Conservation (phyloP, 2,888 invertebrate genomes). For the Chirona hameri region DNA sequence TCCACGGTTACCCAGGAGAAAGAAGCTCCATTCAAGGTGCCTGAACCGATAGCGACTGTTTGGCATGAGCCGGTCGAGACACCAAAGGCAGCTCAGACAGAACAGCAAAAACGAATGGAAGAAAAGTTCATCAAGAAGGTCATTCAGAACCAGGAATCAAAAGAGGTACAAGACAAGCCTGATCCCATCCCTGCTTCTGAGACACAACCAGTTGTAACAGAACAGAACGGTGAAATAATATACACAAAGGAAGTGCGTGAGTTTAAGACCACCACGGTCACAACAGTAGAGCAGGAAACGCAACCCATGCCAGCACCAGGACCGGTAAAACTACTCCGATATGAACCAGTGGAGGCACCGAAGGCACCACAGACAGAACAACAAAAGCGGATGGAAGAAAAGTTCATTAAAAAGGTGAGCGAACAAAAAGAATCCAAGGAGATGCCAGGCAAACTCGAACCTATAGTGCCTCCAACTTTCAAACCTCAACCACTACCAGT, state of each 20-base stretch:
- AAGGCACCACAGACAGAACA: background rate
- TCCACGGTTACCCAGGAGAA: no score
- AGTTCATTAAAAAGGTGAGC: background rate
- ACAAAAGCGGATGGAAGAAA: background rate
- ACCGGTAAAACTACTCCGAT: background rate
- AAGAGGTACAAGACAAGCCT: background rate
- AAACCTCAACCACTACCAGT: background rate
- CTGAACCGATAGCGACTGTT: background rate
- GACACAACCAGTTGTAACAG: background rate
- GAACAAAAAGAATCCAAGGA: no score
- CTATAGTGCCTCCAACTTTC: no score
- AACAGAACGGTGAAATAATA: background rate
- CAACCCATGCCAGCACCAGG: background rate
- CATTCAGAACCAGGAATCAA: background rate
- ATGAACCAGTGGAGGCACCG: background rate
- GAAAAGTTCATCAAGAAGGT: background rate
- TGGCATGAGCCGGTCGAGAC: background rate
- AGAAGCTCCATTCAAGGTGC: background rate
- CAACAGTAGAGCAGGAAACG: background rate
- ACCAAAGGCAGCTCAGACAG: background rate
- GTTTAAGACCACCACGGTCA: background rate
- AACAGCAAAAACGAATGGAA: background rate
- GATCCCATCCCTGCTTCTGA: background rate
- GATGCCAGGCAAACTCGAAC: no score
- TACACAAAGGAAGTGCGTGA: background rate